Percentiles rank a stretch among this genome's conserved stretches.
Evolutionary conservation across 2,113 vertebrate species (phyloP).

Genomic region (Chlorodrepanis virens): DNA sequence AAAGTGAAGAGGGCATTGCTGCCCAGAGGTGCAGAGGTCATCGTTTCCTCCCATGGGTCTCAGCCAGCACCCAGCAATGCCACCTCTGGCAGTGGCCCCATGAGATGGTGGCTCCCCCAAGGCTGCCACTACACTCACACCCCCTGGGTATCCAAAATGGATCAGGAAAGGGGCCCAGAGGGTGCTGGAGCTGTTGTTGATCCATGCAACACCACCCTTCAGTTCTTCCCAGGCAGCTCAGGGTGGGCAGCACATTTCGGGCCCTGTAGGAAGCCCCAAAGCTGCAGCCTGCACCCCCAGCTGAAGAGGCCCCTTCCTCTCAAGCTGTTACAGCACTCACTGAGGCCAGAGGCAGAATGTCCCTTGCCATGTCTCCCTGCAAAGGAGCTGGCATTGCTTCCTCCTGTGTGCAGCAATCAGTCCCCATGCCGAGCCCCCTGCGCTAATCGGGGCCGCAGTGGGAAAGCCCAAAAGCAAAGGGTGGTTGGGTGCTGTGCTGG

Average conservation of each 20-base stretch:
- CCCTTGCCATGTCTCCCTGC: neutral
- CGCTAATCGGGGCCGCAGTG: fast-evolving
- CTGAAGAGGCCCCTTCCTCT: neutral
- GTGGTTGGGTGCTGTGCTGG: neutral
- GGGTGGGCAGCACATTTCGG: fast-evolving
- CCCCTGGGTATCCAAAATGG: neutral
- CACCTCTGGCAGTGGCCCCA: neutral
- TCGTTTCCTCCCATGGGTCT: fast-evolving
- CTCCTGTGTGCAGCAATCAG: neutral
- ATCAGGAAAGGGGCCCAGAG: neutral
- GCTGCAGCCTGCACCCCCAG: neutral
- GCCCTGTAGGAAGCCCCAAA: neutral
- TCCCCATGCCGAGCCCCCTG: neutral
- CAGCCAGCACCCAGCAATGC: neutral
- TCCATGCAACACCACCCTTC: too few species aligned
- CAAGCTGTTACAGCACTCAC: neutral
- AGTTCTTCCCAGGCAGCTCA: neutral
- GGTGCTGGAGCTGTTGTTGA: neutral
- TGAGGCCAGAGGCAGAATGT: neutral
- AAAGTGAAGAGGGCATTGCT: neutral
- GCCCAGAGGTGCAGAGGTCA: neutral
- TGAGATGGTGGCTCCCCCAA: neutral
- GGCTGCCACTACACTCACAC: neutral
- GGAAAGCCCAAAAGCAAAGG: neutral
- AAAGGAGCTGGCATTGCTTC: neutral